A percentile compares a stretch with the other conserved stretches of the same genome.
phyloP scores from a whole-genome alignment of 2,113 vertebrate species.

The Strigops habroptila region DNA sequence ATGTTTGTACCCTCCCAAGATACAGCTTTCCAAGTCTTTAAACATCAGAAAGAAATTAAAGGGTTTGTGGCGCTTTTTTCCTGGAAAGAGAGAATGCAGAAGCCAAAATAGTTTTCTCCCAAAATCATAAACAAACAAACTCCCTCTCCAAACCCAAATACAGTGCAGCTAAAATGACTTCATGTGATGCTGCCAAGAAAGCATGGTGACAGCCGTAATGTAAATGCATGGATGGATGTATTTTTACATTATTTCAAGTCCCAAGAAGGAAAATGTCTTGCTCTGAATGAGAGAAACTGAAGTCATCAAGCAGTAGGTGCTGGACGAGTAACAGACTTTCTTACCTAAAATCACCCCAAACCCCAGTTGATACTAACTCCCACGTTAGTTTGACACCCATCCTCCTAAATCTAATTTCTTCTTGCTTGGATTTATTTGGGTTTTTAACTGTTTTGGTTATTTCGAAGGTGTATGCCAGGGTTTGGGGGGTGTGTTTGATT shows the following conservation, averaged over 20 bases:
- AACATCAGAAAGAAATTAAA: background rate
- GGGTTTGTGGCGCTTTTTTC: background rate
- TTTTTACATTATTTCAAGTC: background rate
- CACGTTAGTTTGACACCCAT: background rate
- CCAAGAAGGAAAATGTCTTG: background rate
- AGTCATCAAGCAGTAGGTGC: background rate
- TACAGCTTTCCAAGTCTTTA: background rate
- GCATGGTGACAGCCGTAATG: background rate
- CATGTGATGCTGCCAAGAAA: background rate
- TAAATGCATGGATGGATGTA: background rate
- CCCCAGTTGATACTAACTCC: background rate
- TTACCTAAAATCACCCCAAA: background rate
- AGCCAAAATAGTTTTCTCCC: constrained; percentile 6
- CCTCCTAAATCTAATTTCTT: background rate
- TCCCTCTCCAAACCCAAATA: background rate
- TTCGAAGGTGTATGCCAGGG: background rate
- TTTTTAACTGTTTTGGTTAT: background rate
- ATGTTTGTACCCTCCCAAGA: background rate
- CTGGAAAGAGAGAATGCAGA: background rate
- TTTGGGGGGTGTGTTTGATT: background rate
- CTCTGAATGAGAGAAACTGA: background rate
- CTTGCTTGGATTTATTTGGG: background rate
- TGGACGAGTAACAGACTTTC: background rate
- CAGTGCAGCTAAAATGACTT: background rate
- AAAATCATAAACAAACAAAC: constrained; percentile 27